Evolutionary conservation across 2,113 vertebrate species (phyloP), one percentile per base, ranked within the genome.

Genomic region (Sinosuthora webbiana): DNA sequence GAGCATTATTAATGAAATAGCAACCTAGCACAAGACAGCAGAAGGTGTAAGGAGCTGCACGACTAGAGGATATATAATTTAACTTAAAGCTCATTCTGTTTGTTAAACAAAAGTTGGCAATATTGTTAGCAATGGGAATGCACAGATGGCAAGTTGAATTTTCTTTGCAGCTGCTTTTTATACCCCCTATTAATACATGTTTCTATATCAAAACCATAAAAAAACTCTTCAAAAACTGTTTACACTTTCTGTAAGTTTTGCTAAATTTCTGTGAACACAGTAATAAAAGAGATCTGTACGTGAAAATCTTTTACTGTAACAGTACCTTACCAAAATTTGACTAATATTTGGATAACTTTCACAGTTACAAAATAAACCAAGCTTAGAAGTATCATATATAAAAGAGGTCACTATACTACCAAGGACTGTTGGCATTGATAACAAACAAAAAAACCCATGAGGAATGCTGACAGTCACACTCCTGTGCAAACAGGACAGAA

Each of bases 51-150:
- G 28, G 31, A 84, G 42, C n/a, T 74, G 47, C 62, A 22, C 12
- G 35, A 13, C 12, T 30, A 73, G 13, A 65, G n/a, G 47, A 87
- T 25, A 50, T 28, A 30, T 49, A 62, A 94, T 92, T 97, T 88
- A 93, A 82, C 60, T 93, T 62, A 79, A 49, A 47, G 59, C 15
- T 95, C 69, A 91, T 86, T 86, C 60, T 94, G 70, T 84, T 82
- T 83, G 52, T 90, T 96, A 92, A 97, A 97, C 87, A 95, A 78
- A 97, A 94, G 65, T 83, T 96, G 89, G 59, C 77, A 94, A 86
- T 70, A 85, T 47, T 71, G 33, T 81, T 94, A 87, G 71, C 76
- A 94, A 41, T 37, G 49, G 39, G 81, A 95, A 96, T 45, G 59
- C 1, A 13, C 74, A 95, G 93, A 93, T 86, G 71, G 90, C 35